Base-by-base conservation (phyloP, 2,888 invertebrate genomes). In the Apamea monoglypha region DNA sequence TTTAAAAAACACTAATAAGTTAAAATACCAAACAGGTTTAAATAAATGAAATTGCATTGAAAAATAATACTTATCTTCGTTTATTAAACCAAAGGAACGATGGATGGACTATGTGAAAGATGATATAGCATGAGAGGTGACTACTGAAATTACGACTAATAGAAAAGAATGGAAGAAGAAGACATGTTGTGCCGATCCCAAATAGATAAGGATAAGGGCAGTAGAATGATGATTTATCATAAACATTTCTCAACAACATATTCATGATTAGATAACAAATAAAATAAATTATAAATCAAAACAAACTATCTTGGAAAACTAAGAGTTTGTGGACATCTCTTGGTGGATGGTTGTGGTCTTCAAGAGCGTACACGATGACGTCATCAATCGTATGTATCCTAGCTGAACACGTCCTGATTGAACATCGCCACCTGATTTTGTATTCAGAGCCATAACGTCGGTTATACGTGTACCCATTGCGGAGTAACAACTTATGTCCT, bases 361-460 rank as follows among this genome's bases (percentile, higher is more conserved):
- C 87, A 7, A 81, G 1, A 21, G 82, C 81, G 5, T 83, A 68
- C 0, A 84, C 74, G 8, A 89, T 66, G 7, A 73, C n/a, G 25
- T 76, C 76, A 18, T 87, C 86, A 6, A 90, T 47, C 0, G 93
- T 93, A 76, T 93, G 94, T 0, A 93, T 80, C 50, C 92, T 90
- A 3, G 93, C 91, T 0, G 92, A 90, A 66, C 93, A 94, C 0
- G 74, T 73, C 32, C 92, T 80, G 0, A 70, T 76, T 0, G 90
- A 81, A 69, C 94, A 94, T 18, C 93, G 88, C 93, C 93, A 93
- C 50, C 93, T 89, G 16, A 84, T 89, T 47, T 93, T 93, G 1
- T 74, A 18, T 59, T 85, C 68, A 1, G 89, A 83, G 0, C 83
- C 88, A 47, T n/a, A 84, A 76, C 92, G 91, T 70, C 88, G 89